Evolutionary conservation across 2,113 vertebrate genomes (phyloP).

Genomic region (Perca fluviatilis): DNA sequence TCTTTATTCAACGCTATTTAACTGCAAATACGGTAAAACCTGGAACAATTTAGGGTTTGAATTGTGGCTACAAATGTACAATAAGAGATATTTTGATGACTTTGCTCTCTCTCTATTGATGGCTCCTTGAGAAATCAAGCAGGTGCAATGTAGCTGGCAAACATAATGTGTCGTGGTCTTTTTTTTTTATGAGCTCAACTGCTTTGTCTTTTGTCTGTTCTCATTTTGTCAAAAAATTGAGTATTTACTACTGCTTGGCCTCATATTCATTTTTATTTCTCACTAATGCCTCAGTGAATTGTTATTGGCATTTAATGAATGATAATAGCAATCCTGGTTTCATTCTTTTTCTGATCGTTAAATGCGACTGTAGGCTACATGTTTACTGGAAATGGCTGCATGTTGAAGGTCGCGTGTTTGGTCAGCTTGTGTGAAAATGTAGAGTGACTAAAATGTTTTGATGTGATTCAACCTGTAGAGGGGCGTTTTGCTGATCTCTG

Average conservation of each 20-base stretch:
- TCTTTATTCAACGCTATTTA: neutral
- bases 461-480: neutral
- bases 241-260: constrained; percentile 25
- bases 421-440: constrained; percentile 8
- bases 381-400: constrained; percentile 26
- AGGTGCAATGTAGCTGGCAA: constrained; percentile 96
- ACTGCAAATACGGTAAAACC: neutral
- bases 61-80: neutral
- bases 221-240: constrained; percentile 15
- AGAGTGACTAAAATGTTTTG: constrained; percentile 3
- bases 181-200: constrained; percentile 3
- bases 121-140: constrained; percentile 45
- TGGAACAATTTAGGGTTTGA: neutral
- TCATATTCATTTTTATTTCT: constrained; percentile 47
- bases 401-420: constrained; percentile 2
- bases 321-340: neutral
- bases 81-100: neutral
- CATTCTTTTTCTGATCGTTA: neutral
- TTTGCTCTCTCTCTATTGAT: constrained; percentile 72
- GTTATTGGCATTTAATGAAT: neutral
- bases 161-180: constrained; percentile 80
- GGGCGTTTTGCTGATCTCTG: neutral
- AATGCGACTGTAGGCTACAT: neutral
- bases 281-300: constrained; percentile 9
- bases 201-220: constrained; percentile 5